Conservation (phyloP, 2,113 vertebrate genomes). For the Phalacrocorax carbo region DNA sequence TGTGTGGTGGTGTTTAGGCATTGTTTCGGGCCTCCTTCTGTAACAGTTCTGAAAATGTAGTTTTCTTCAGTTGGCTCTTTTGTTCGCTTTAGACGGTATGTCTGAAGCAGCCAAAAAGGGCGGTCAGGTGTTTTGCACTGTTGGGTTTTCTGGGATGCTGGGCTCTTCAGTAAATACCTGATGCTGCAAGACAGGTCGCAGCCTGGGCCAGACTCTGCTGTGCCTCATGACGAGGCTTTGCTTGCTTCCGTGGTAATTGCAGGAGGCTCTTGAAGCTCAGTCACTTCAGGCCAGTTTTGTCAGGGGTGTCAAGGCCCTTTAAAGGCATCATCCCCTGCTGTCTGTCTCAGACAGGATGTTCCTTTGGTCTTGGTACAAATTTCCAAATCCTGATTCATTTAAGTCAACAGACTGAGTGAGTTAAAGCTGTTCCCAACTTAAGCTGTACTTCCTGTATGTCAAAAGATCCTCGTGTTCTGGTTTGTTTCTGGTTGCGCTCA, state of each 20-base stretch:
- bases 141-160: neutral
- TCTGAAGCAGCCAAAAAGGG: neutral
- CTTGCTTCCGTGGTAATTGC: neutral
- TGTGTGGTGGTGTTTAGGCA: neutral
- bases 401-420: neutral
- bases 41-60: neutral
- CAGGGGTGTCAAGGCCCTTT: neutral
- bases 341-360: neutral
- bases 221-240: neutral
- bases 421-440: neutral
- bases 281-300: neutral
- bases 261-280: neutral
- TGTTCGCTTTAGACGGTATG: neutral
- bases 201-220: neutral
- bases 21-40: neutral
- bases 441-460: neutral
- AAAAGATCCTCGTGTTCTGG: neutral
- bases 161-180: neutral
- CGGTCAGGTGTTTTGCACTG: accelerated
- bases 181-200: neutral
- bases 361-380: neutral
- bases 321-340: neutral
- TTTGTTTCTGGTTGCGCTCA: neutral
- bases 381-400: neutral
- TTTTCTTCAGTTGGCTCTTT: neutral